Conservation (phyloP, 2,888 invertebrate genomes). For the Eupithecia abbreviata region DNA sequence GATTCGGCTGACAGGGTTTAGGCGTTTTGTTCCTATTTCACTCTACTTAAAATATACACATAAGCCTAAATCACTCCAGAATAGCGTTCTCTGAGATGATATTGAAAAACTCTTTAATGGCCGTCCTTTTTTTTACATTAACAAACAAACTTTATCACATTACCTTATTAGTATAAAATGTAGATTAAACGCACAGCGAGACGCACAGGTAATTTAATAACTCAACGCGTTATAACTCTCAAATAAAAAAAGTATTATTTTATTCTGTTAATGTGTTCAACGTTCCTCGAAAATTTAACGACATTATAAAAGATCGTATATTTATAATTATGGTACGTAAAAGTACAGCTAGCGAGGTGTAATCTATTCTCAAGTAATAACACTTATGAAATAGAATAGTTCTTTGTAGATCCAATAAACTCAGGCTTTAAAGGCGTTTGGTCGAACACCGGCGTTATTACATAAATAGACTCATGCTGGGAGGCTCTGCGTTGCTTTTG, state of each 20-base stretch:
- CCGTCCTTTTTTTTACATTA: not conserved
- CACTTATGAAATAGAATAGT: slow-evolving; percentile 42
- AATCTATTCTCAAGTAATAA: slow-evolving; percentile 33
- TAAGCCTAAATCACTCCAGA: not conserved
- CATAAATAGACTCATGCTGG: slow-evolving; percentile 36
- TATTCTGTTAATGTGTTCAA: slow-evolving; percentile 7
- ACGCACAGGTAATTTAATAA: slow-evolving; percentile 8
- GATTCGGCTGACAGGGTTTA: too few species aligned
- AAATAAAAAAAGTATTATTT: slow-evolving; percentile 8
- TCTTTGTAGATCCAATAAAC: slow-evolving; percentile 39
- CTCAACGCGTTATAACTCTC: slow-evolving; percentile 3
- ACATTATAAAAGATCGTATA: slow-evolving; percentile 1
- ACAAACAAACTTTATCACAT: not conserved
- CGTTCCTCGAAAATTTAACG: not conserved
- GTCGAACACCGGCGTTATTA: slow-evolving; percentile 13
- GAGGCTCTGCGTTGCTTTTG: slow-evolving; percentile 24
- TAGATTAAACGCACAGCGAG: slow-evolving; percentile 9
- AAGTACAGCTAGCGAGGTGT: slow-evolving; percentile 7
- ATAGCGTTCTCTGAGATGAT: not conserved
- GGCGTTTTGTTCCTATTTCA: too few species aligned
- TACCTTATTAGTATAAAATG: slow-evolving; percentile 8
- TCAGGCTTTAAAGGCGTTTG: slow-evolving; percentile 31
- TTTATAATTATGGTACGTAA: not conserved
- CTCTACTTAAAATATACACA: not conserved
- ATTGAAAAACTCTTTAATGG: not conserved